Percentiles rank a stretch among this genome's conserved stretches.
Conservation (phyloP, 2,888 invertebrate species). For the Hypsopygia costalis region DNA sequence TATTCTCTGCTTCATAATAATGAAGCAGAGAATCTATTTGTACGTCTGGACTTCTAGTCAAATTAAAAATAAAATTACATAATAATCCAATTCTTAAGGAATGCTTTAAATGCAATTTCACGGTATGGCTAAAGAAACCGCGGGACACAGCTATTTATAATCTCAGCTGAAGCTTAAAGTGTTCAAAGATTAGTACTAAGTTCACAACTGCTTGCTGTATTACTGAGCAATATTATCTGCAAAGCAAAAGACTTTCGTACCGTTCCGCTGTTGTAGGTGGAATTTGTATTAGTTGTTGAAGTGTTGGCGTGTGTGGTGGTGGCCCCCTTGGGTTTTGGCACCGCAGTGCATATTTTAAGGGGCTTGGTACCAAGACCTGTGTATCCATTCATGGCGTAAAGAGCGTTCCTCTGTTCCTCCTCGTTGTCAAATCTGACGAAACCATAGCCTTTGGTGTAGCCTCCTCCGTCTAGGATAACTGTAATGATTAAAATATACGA, state of each 20-base stretch:
- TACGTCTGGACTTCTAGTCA: too few relatives aligned
- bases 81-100: too few relatives aligned
- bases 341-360: conserved; percentile 95
- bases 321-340: conserved; percentile 88
- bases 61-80: too few relatives aligned
- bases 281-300: conserved; percentile 42
- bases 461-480: conserved; percentile 94
- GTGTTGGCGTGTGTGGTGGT: conserved; percentile 32
- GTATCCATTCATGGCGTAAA: conserved; percentile 96
- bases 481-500: too few relatives aligned
- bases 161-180: too few relatives aligned
- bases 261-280: conserved; percentile 54
- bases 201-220: too few relatives aligned
- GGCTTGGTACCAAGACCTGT: conserved; percentile 93
- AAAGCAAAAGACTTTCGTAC: conserved; percentile 33
- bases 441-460: conserved; percentile 97
- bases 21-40: too few relatives aligned
- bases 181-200: too few relatives aligned
- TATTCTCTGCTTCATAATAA: too few relatives aligned
- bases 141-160: too few relatives aligned
- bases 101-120: too few relatives aligned
- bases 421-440: conserved; percentile 97
- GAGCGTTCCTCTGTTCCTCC: conserved; percentile 95
- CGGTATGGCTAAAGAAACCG: too few relatives aligned
- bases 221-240: background rate